Evolutionary conservation across 2,888 invertebrate genomes (phyloP).

Genomic region (Alloplasta piceator): DNA sequence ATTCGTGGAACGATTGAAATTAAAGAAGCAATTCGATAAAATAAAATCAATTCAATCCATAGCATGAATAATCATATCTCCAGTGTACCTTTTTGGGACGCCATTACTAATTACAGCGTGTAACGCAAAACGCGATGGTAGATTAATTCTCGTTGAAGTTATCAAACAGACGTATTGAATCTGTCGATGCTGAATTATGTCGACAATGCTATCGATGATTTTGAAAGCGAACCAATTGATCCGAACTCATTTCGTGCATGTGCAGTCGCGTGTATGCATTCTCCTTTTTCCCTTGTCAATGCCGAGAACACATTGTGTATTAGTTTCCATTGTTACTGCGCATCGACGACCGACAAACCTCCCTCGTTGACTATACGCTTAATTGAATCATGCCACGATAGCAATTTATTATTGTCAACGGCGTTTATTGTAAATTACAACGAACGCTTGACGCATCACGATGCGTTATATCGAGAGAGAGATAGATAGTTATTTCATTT

Average conservation of each 20-base stretch:
- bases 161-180: neutral
- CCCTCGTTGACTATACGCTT: slow-evolving; percentile 69
- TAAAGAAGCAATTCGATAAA: too few relatives aligned
- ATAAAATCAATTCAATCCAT: too few relatives aligned
- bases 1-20: too few relatives aligned
- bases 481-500: neutral
- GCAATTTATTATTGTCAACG: slow-evolving; percentile 70
- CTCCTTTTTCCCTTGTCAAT: slow-evolving; percentile 19
- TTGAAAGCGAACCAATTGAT: slow-evolving; percentile 52
- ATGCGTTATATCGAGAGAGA: slow-evolving; percentile 8
- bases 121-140: slow-evolving; percentile 4
- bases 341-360: neutral
- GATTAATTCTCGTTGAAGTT: neutral
- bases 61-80: too few relatives aligned
- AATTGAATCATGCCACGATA: slow-evolving; percentile 74
- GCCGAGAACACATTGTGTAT: slow-evolving; percentile 61
- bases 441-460: slow-evolving; percentile 22
- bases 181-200: neutral
- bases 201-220: slow-evolving; percentile 27
- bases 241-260: neutral
- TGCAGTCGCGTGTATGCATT: neutral
- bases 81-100: too few relatives aligned
- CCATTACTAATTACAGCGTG: neutral
- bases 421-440: slow-evolving; percentile 69
- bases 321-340: slow-evolving; percentile 69